phyloP scores from a whole-genome alignment of 2,113 vertebrate genomes.

The Dasyprocta punctata region DNA sequence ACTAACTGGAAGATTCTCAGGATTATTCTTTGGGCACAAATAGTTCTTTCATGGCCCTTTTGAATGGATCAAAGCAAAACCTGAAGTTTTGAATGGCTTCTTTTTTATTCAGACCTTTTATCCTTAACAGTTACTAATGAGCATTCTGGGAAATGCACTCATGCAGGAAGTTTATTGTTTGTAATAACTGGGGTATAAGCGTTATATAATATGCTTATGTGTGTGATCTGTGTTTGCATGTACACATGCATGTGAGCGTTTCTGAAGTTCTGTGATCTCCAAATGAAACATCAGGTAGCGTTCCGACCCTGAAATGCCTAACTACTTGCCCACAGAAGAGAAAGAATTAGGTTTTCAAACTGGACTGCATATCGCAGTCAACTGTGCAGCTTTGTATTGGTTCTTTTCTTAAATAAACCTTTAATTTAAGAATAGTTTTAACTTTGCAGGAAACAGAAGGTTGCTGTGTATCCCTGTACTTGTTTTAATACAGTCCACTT shows the following conservation, averaged over 20 bases:
- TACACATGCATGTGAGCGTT: background rate
- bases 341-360: constrained; percentile 46
- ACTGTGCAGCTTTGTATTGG: background rate
- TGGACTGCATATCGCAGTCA: background rate
- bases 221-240: background rate
- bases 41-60: constrained; percentile 72
- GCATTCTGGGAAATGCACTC: constrained; percentile 59
- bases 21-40: constrained; percentile 62
- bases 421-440: background rate
- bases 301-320: background rate
- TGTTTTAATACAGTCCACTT: background rate
- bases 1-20: constrained; percentile 52
- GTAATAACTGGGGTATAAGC: background rate
- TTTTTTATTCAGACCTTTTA: constrained; percentile 68
- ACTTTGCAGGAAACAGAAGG: background rate
- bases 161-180: constrained; percentile 25
- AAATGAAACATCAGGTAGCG: background rate
- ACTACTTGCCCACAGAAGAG: background rate
- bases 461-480: background rate
- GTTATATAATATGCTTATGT: background rate
- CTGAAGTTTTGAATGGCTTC: constrained; percentile 67
- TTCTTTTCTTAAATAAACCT: background rate
- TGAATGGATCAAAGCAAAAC: constrained; percentile 80
- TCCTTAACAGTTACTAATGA: constrained; percentile 70
- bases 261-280: constrained; percentile 27